Conservation (phyloP, 2,888 invertebrate species). For the Chymomyza procnemis region DNA sequence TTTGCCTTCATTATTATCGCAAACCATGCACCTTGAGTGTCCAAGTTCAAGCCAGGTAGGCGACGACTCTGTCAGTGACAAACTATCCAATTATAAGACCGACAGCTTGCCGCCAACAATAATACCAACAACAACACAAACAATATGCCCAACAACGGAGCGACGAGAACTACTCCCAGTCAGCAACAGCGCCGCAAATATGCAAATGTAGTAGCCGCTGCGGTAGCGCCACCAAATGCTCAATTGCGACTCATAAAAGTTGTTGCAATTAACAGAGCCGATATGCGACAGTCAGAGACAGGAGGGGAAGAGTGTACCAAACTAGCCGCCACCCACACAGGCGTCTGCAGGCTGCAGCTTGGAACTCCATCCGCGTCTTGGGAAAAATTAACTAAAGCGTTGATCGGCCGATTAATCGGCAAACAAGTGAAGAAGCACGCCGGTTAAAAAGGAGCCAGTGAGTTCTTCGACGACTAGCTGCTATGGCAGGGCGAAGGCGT, state of each 20-base stretch:
- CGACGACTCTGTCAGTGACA: conserved; percentile 25
- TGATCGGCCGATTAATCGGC: conserved; percentile 69
- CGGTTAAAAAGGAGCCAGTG: background rate
- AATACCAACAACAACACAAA: background rate
- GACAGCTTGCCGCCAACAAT: conserved; percentile 56
- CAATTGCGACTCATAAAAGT: conserved; percentile 53
- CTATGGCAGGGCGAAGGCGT: background rate
- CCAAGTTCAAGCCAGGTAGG: background rate
- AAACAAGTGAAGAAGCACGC: conserved; percentile 46
- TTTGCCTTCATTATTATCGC: background rate
- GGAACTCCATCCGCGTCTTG: background rate
- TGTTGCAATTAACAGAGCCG: conserved; percentile 63
- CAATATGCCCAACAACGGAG: background rate
- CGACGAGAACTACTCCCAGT: background rate
- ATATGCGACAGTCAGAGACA: conserved; percentile 42
- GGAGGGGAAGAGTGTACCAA: conserved; percentile 1
- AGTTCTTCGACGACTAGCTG: background rate
- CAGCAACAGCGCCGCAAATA: conserved; percentile 22
- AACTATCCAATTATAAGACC: conserved; percentile 67
- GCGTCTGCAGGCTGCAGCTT: conserved; percentile 26
- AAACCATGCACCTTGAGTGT: background rate
- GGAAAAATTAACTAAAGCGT: conserved; percentile 64
- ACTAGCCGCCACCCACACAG: conserved; percentile 58
- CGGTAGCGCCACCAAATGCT: conserved; percentile 42
- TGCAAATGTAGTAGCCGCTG: conserved; percentile 53